Base-by-base conservation (phyloP, 2,797 vertebrate species). In the Melopsittacus undulatus region DNA sequence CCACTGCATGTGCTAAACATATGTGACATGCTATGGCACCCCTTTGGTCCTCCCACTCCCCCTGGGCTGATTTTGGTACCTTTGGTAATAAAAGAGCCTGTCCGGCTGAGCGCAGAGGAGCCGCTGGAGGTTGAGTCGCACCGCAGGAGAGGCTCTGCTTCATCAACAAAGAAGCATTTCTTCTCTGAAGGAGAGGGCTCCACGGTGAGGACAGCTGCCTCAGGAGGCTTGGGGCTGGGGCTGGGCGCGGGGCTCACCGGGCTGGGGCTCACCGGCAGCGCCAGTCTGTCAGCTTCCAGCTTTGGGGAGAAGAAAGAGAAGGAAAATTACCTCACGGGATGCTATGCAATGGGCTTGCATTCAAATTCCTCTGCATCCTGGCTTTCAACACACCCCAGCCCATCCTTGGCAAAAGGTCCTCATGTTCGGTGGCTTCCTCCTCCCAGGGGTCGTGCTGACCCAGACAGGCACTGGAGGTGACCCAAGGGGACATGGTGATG, bases 21-120 rank as follows among this genome's bases (percentile, higher is more conserved):
- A 24, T 2, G 32, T 32, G 26, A 62, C 13, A 15, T 0, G 1
- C 29, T 2, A 0, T 3, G 26, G 40, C 13, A 24, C 4, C 61
- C 49, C 40, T 48, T 14, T 1, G 1, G 36, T 51, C 48, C 21
- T 43, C 78, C 51, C 7, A 0, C 42, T 2, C 22, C 30, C 13
- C 18, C 15, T 0, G 1, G 43, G 49, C 4, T 12, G 57, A 11
- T 22, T 23, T 34, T 7, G 24, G 52, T 97, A 99, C 99, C 99
- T 99, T 99, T 99, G 98, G 99, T 99, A 98, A 99, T 99, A 97
- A 99, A 99, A 93, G 99, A 99, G 93, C 99, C 99, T 0, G 98
- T 99, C 95, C 99, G 98, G 97, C 99, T 99, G 87, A 99, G 98
- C 19, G 98, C 99, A 0, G 99, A 99, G 96, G 99, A 99, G 89